A percentile compares a stretch with the other conserved stretches of the same genome.
Conservation (phyloP, 1,140 invertebrate genomes). For the Papilio glaucus region DNA sequence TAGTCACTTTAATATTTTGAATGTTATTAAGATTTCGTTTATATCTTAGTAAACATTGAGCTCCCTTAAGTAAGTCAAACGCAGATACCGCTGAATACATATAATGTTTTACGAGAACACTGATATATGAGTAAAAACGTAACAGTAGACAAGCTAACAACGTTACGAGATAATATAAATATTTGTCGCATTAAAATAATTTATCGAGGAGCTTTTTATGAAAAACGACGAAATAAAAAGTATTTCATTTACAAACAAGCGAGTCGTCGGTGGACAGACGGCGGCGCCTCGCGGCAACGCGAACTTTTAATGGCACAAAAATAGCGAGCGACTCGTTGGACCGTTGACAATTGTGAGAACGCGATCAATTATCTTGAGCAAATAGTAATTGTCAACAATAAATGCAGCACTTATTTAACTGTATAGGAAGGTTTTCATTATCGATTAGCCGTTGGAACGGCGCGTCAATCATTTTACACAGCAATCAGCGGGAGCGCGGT, state of each 20-base stretch:
- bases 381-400: constrained; percentile 81
- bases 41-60: constrained; percentile 21
- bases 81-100: constrained; percentile 65
- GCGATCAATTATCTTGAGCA: constrained; percentile 79
- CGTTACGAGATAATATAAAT: constrained; percentile 63
- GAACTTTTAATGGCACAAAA: constrained; percentile 70
- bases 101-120: constrained; percentile 55
- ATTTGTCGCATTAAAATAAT: constrained; percentile 78
- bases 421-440: constrained; percentile 74
- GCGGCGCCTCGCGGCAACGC: constrained; percentile 62
- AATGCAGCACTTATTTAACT: constrained; percentile 72
- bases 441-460: constrained; percentile 72
- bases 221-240: constrained; percentile 64
- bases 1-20: background rate
- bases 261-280: constrained; percentile 56
- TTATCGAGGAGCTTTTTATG: constrained; percentile 58
- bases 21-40: constrained; percentile 17
- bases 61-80: constrained; percentile 49
- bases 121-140: constrained; percentile 60
- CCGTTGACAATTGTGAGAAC: constrained; percentile 81
- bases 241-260: constrained; percentile 57
- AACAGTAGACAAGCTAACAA: constrained; percentile 51
- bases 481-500: constrained; percentile 70
- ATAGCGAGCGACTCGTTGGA: constrained; percentile 72
- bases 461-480: constrained; percentile 79